These are phyloP conservation scores for Pipistrellus kuhlii DNA, from an alignment of 2,797 vertebrate species.

Conservation along the genomic window DNA sequence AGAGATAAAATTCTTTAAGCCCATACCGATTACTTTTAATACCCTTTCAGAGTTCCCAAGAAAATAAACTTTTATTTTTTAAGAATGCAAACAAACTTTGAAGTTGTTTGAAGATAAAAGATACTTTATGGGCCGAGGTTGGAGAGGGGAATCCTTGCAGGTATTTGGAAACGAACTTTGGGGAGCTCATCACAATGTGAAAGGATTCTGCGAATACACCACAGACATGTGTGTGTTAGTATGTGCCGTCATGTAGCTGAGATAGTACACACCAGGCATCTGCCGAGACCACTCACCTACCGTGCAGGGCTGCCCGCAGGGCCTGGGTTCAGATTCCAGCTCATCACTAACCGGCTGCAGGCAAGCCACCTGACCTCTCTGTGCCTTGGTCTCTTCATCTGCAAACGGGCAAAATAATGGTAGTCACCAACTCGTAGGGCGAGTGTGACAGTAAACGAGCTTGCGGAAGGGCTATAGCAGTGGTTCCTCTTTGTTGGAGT, in stretches of 20 bases:
- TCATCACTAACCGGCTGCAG: background rate
- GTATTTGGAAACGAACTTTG: constrained; percentile 20
- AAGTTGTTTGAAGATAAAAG: constrained; percentile 72
- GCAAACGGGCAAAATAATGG: background rate
- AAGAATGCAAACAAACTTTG: constrained; percentile 71
- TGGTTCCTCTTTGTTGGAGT: background rate
- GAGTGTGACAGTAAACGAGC: background rate
- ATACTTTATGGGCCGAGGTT: background rate
- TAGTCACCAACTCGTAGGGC: background rate
- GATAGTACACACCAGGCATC: background rate
- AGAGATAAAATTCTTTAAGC: constrained; percentile 64
- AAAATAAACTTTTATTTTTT: constrained; percentile 56
- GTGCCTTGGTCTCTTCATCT: background rate
- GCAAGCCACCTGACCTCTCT: background rate
- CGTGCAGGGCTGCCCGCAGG: background rate
- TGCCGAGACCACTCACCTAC: background rate
- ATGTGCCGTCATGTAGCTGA: background rate
- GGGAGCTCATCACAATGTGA: background rate
- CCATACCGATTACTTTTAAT: background rate
- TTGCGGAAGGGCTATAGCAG: background rate
- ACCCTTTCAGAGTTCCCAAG: constrained; percentile 60
- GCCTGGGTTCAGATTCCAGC: background rate
- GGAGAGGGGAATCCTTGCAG: background rate
- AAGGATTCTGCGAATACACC: background rate
- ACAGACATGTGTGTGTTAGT: background rate